Evolutionary conservation across 53 echinoderm and acorn worm genomes (phyloP).

Genomic region (Echinometra lucunter): DNA sequence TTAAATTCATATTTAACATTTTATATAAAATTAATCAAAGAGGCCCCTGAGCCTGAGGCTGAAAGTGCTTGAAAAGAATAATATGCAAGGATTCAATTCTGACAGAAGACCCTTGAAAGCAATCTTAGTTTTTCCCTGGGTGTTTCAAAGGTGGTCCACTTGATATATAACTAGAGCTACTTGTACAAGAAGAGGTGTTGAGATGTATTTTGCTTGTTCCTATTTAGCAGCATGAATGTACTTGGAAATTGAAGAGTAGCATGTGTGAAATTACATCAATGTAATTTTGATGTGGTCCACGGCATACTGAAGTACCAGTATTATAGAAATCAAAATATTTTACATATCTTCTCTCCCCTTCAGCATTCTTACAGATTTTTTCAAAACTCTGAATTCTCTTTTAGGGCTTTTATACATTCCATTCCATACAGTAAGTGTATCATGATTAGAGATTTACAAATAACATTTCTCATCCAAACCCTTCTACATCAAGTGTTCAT

Average conservation of each 20-base stretch:
- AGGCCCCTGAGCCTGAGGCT: neutral
- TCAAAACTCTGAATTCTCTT: neutral
- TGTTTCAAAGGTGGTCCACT: no score
- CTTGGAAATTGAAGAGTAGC: neutral
- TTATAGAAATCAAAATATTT: neutral
- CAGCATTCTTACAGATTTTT: neutral
- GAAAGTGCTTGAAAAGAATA: neutral
- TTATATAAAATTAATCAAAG: neutral
- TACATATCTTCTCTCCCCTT: neutral
- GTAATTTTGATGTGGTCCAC: neutral
- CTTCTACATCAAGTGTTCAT: neutral
- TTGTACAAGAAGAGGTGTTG: neutral
- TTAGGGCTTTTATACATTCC: neutral
- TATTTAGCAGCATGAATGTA: neutral
- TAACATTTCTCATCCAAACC: neutral
- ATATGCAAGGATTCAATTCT: neutral
- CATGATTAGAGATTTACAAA: neutral
- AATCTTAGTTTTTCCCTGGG: neutral
- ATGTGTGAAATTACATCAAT: neutral
- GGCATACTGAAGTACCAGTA: neutral
- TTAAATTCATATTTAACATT: neutral
- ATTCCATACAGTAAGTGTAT: neutral
- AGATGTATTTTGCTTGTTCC: neutral
- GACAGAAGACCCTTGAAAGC: neutral
- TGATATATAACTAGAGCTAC: neutral